Evolutionary conservation across 2,113 vertebrate species (phyloP), one percentile per base, ranked within the genome.

Genomic region (Neoarius graeffei): DNA sequence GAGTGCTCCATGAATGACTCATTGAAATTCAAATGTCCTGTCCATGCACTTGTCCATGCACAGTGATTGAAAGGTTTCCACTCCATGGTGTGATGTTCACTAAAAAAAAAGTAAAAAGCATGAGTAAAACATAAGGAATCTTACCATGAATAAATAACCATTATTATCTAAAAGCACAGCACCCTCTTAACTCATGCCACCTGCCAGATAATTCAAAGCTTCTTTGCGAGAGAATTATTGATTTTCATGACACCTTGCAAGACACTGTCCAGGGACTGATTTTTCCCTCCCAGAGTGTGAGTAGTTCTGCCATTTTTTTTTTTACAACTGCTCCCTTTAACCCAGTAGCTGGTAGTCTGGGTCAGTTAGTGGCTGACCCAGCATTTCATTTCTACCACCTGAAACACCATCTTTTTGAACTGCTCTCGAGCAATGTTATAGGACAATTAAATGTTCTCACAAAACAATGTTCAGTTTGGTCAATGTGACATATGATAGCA

Each of bases 11-110:
- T 93, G 90, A 93, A 94, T 93, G 93, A 92, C 86, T 95, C 93
- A 95, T 95, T 95, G 92, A 95, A 93, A 95, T 95, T 93, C 94
- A 93, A 94, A 93, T 93, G 93, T 93, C 92, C 91, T 93, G 89
- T 94, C 90, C 91, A 42, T 42, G 42, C 42, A 42, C 42, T 42
- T 91, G 93, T 91, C 90, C 91, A 93, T 93, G 71, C 42, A 90
- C 93, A 92, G 92, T 89, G 9, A 91, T 91, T 93, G 93, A 95
- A 94, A 95, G 94, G 92, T 93, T 95, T 95, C 94, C 94, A 92
- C 93, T 91, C 86, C 1, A 77, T 67, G 67, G 80, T 92, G 85
- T 93, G 92, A 93, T 94, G 91, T 93, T 89, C 89, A 81, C 86
- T 87, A 89, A 86, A 88, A 85, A 90, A 88, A 90, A 93, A 82